Conservation (phyloP, 37 sponge, comb jelly and placozoan species). For the Cliona cf. orientalis region DNA sequence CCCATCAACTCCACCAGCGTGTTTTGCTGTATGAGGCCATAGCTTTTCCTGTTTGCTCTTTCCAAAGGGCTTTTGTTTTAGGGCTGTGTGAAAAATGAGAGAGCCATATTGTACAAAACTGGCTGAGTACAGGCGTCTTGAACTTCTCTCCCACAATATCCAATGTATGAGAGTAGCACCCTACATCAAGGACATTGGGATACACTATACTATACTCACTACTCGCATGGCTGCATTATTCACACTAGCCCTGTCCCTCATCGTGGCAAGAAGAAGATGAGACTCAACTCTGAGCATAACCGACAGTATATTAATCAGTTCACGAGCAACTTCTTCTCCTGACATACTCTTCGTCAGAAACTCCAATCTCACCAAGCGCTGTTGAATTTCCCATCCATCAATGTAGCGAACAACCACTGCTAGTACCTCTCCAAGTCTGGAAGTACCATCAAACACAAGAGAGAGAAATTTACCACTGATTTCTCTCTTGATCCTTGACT, state of each 20-base stretch:
- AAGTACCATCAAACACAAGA: slow-evolving; percentile 40
- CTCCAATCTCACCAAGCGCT: slow-evolving; percentile 1
- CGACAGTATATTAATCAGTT: slow-evolving; percentile 4
- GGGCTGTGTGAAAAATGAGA: slow-evolving; percentile 58
- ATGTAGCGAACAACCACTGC: slow-evolving; percentile 18
- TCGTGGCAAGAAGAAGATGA: slow-evolving; percentile 14
- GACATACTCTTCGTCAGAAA: not conserved
- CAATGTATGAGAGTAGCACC: slow-evolving; percentile 57
- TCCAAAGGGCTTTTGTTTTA: slow-evolving; percentile 54
- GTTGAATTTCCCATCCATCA: not conserved
- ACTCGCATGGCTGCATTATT: slow-evolving; percentile 30
- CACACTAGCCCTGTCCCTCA: slow-evolving; percentile 28
- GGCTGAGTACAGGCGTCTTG: slow-evolving; percentile 9
- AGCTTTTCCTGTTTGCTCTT: slow-evolving; percentile 46
- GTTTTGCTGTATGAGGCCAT: slow-evolving; percentile 55
- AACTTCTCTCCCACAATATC: slow-evolving; percentile 62
- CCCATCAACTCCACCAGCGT: slow-evolving; percentile 66
- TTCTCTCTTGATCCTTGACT: not conserved
- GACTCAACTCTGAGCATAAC: not conserved
- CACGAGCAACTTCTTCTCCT: slow-evolving; percentile 33
- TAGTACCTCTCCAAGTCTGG: slow-evolving; percentile 31
- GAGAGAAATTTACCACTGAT: slow-evolving; percentile 19
- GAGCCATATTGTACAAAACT: slow-evolving; percentile 35
- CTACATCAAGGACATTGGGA: slow-evolving; percentile 38
- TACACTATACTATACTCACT: slow-evolving; percentile 35